A percentile compares a stretch with the other conserved stretches of the same genome.
Evolutionary conservation across 1,140 invertebrate species (phyloP).

Genomic region (Drosophila varians): DNA sequence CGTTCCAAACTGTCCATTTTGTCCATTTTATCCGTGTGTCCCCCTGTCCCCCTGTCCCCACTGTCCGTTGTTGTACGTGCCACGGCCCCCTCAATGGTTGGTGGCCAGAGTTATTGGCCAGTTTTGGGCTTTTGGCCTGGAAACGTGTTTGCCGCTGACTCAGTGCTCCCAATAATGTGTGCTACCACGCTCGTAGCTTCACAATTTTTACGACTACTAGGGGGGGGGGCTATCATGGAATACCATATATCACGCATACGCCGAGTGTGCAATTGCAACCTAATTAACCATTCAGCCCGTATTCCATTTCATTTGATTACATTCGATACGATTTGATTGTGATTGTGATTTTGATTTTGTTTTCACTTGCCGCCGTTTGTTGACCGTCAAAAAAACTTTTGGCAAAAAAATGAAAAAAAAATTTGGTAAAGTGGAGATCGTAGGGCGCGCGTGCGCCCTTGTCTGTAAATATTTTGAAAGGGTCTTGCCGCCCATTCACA

Average conservation of each 20-base stretch:
- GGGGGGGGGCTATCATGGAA: constrained; percentile 30
- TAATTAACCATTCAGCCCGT: constrained; percentile 50
- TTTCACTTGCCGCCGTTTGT: constrained; percentile 26
- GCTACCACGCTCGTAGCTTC: not conserved
- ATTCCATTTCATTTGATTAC: constrained; percentile 6
- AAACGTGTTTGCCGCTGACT: constrained; percentile 71
- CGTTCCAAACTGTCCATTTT: constrained; percentile 22
- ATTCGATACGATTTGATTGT: constrained; percentile 4
- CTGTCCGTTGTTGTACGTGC: constrained; percentile 9
- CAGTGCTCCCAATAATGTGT: constrained; percentile 17
- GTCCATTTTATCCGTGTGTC: constrained; percentile 9
- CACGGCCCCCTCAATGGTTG: constrained; percentile 32
- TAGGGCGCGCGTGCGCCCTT: constrained; percentile 45
- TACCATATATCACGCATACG: constrained; percentile 68
- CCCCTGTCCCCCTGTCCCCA: constrained; percentile 9
- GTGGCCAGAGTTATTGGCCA: constrained; percentile 37
- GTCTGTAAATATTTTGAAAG: constrained; percentile 74
- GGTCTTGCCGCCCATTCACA: constrained; percentile 22
- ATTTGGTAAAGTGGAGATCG: not conserved
- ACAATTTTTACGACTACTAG: too few relatives aligned
- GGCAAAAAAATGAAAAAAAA: too few relatives aligned
- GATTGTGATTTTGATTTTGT: too few relatives aligned
- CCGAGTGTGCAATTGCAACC: constrained; percentile 50
- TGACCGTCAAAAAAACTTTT: constrained; percentile 30
- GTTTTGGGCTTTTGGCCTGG: constrained; percentile 56